Evolutionary conservation across 2,888 invertebrate genomes (phyloP).

Genomic region (Eristalinus aeneus): DNA sequence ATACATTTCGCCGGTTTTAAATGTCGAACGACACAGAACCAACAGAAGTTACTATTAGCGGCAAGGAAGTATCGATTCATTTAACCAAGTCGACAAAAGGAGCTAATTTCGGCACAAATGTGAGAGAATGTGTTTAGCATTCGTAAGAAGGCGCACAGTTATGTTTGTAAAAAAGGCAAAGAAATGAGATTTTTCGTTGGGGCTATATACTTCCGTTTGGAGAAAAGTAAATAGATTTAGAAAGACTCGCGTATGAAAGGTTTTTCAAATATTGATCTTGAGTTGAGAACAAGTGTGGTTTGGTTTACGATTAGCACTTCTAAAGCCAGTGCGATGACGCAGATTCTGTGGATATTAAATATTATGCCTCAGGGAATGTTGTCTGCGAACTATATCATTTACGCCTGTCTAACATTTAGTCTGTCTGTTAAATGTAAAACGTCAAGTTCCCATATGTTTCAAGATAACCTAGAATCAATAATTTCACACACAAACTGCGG

Average conservation of each 20-base stretch:
- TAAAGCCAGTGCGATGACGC: too few relatives aligned
- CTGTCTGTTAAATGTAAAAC: too few relatives aligned
- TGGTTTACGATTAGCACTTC: background rate
- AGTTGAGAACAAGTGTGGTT: background rate
- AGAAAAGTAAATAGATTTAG: background rate
- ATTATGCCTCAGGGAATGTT: too few relatives aligned
- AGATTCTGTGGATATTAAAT: too few relatives aligned
- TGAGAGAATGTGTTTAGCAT: background rate
- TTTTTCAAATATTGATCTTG: background rate
- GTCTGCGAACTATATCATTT: background rate
- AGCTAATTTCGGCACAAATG: background rate
- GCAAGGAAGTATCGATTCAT: background rate
- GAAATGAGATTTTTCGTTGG: background rate
- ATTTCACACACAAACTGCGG: too few relatives aligned
- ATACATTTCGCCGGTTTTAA: background rate
- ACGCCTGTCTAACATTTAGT: too few relatives aligned
- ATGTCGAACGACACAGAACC: background rate
- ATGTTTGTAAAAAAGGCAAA: background rate
- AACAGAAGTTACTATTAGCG: background rate
- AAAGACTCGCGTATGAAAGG: background rate
- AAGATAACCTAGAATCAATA: too few relatives aligned
- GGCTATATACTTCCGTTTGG: background rate
- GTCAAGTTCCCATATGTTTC: too few relatives aligned
- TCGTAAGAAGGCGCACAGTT: background rate
- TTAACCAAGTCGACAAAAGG: background rate